phyloP scores from a whole-genome alignment of 2,113 vertebrate species.

The Pterocles orientalis region DNA sequence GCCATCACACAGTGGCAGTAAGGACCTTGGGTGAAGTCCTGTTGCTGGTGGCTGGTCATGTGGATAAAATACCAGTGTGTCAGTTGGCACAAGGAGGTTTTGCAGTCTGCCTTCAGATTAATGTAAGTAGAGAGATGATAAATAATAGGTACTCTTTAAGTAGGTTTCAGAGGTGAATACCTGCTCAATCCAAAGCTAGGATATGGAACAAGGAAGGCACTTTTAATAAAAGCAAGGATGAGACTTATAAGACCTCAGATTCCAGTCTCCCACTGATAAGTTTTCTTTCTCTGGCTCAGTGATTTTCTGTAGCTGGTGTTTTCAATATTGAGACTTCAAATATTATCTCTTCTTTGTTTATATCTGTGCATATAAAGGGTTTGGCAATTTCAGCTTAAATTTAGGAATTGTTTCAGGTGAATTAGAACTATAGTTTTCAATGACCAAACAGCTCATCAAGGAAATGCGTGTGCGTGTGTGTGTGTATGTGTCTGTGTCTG shows the following conservation, averaged over 20 bases:
- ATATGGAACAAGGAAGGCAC: neutral
- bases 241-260: neutral
- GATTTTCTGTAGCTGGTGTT: neutral
- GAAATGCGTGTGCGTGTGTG: neutral
- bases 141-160: neutral
- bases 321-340: neutral
- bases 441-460: neutral
- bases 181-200: neutral
- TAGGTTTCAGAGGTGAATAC: neutral
- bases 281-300: neutral
- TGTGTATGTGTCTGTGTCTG: too few relatives aligned
- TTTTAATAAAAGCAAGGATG: conserved; percentile 1
- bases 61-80: neutral
- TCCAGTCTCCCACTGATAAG: neutral
- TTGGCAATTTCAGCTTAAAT: neutral
- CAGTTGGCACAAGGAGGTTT: neutral
- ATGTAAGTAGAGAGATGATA: neutral
- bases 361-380: neutral
- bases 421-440: neutral
- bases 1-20: neutral
- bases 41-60: neutral
- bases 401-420: rapidly evolving
- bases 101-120: neutral
- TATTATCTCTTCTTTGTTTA: neutral
- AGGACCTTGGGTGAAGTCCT: neutral